phyloP scores from a whole-genome alignment of 1,140 invertebrate species.

The Tribolium madens region DNA sequence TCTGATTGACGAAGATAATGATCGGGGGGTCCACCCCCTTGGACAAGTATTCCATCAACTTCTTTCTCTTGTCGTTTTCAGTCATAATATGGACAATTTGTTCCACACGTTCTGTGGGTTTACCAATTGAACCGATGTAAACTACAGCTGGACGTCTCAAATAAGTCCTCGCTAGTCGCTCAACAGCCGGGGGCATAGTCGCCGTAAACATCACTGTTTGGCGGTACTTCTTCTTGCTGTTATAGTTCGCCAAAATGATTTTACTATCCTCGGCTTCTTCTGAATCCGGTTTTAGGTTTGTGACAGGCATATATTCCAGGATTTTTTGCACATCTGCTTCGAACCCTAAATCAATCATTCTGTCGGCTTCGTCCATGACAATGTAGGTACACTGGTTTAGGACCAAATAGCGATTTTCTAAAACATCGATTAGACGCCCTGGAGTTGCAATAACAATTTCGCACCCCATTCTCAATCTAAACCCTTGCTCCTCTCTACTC shows the following conservation, averaged over 20 bases:
- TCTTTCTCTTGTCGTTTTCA: constrained; percentile 93
- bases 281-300: constrained; percentile 98
- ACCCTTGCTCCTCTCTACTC: constrained; percentile 98
- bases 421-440: constrained; percentile 98
- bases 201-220: constrained; percentile 99
- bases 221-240: constrained; percentile 97
- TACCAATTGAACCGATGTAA: constrained; percentile 98
- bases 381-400: constrained; percentile 96
- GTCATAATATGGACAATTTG: constrained; percentile 97
- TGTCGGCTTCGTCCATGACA: constrained; percentile 95
- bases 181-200: constrained; percentile 98
- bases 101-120: constrained; percentile 97
- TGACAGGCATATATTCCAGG: constrained; percentile 97
- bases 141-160: constrained; percentile 96
- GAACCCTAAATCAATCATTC: constrained; percentile 99
- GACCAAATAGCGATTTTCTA: constrained; percentile 98
- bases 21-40: constrained; percentile 94
- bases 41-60: constrained; percentile 88
- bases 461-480: constrained; percentile 95
- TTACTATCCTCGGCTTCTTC: constrained; percentile 98
- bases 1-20: constrained; percentile 99
- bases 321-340: constrained; percentile 99
- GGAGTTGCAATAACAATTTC: constrained; percentile 99
- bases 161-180: constrained; percentile 95
- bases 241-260: constrained; percentile 90